These are phyloP conservation scores for Gouania willdenowi DNA, from an alignment of 2,797 vertebrate species.

Conservation along the genomic window DNA sequence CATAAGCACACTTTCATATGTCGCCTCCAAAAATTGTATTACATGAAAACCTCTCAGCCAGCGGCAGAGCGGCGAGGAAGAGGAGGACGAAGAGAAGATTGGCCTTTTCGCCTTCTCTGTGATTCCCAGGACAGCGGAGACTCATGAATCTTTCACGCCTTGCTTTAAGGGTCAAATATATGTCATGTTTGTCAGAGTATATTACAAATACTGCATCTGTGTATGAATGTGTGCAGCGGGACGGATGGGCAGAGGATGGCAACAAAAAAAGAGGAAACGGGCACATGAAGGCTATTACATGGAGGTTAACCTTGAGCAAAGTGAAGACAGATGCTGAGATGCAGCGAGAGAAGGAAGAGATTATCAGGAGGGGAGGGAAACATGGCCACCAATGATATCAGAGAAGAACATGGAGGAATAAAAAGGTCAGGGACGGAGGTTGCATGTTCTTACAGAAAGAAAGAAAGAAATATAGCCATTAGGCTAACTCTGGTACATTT, in stretches of 20 bases:
- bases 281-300: conserved; percentile 6
- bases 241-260: background rate
- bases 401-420: background rate
- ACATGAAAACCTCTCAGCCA: background rate
- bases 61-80: background rate
- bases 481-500: no score
- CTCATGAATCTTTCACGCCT: conserved; percentile 37
- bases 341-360: background rate
- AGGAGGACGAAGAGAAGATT: no score
- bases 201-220: background rate
- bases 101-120: background rate
- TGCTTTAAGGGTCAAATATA: conserved; percentile 26
- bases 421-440: background rate
- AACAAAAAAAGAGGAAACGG: background rate
- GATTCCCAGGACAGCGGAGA: background rate
- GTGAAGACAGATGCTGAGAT: conserved; percentile 7
- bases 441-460: no score
- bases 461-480: no score
- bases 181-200: background rate
- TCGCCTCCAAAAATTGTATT: background rate
- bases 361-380: background rate
- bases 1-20: background rate
- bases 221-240: background rate
- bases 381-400: background rate
- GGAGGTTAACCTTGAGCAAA: conserved; percentile 11